These are phyloP conservation scores for Caenorhabditis sulstoni DNA, from an alignment of 2,888 invertebrate genomes.

Conservation along the genomic window DNA sequence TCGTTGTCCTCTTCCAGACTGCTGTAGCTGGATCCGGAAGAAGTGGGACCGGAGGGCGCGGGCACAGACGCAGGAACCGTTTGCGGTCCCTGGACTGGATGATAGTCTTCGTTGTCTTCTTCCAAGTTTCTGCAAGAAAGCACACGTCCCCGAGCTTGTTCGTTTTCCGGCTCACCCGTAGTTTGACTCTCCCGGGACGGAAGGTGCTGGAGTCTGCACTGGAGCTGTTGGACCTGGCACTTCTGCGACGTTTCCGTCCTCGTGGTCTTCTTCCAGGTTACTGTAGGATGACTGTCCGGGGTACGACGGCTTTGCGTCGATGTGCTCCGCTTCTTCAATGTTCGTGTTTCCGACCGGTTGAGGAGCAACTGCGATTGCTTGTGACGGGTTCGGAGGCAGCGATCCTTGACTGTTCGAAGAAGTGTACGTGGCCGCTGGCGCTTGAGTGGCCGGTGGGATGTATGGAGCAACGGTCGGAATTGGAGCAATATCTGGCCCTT, in stretches of 20 bases:
- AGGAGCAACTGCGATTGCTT: conserved; percentile 36
- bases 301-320: conserved; percentile 32
- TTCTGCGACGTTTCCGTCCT: conserved; percentile 40
- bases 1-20: conserved; percentile 42
- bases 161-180: conserved; percentile 10
- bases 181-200: conserved; percentile 39
- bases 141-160: neutral
- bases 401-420: conserved; percentile 27
- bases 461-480: conserved; percentile 29
- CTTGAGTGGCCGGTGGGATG: conserved; percentile 16
- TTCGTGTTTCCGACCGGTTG: conserved; percentile 25
- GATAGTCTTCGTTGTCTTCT: conserved; percentile 46
- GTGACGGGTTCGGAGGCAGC: conserved; percentile 36
- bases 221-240: conserved; percentile 13
- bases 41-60: conserved; percentile 7
- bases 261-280: conserved; percentile 61
- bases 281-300: conserved; percentile 53
- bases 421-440: conserved; percentile 4
- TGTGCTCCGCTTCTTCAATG: conserved; percentile 21
- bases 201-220: conserved; percentile 13
- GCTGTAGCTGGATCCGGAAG: conserved; percentile 44
- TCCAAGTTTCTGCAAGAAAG: conserved; percentile 47
- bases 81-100: conserved; percentile 23
- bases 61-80: conserved; percentile 12
- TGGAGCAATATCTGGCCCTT: conserved; percentile 47